These are phyloP conservation scores for Platysteira castanea DNA, from an alignment of 2,113 vertebrate species.

Conservation along the genomic window DNA sequence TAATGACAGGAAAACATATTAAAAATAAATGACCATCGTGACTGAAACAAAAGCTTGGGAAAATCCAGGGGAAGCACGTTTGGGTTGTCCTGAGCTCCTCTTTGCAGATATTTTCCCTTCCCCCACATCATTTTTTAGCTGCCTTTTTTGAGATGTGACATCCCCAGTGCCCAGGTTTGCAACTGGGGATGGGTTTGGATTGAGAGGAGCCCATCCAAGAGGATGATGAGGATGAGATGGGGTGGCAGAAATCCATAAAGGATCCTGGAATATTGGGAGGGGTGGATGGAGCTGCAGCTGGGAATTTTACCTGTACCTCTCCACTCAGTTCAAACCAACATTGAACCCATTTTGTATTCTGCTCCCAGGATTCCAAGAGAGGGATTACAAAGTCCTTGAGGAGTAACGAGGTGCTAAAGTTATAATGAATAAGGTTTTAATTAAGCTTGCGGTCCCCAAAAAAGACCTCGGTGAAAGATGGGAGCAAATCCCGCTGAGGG, in stretches of 20 bases:
- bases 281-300: background rate
- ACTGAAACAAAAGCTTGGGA: background rate
- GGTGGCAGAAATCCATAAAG: background rate
- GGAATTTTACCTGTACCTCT: background rate
- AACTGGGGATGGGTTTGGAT: background rate
- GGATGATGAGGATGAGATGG: background rate
- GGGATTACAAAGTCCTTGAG: background rate
- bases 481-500: background rate
- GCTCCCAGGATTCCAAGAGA: background rate
- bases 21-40: background rate
- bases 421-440: constrained; percentile 1
- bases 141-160: background rate
- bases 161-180: background rate
- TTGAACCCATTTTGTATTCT: background rate
- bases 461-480: background rate
- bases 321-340: background rate
- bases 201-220: background rate
- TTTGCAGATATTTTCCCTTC: background rate
- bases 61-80: background rate
- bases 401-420: background rate
- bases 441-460: background rate
- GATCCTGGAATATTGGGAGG: rapidly evolving
- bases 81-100: background rate
- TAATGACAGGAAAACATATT: constrained; percentile 28
- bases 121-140: rapidly evolving